Evolutionary conservation across 2,113 vertebrate species (phyloP).

Genomic region (Gobiocypris rarus): DNA sequence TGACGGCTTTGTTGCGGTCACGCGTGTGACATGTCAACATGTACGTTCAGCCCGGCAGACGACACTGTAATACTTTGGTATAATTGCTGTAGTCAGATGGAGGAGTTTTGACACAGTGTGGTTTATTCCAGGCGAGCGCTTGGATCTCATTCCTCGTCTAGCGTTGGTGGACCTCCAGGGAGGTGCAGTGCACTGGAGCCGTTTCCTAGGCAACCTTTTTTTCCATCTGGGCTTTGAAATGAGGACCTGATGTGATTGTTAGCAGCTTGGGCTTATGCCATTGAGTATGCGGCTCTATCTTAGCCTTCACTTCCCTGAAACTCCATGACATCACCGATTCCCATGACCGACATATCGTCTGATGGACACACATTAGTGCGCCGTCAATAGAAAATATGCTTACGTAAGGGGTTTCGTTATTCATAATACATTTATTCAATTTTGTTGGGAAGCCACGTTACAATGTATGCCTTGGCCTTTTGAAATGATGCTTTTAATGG

Average conservation of each 20-base stretch:
- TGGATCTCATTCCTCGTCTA: constrained; percentile 64
- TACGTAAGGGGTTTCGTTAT: neutral
- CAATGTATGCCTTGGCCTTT: neutral
- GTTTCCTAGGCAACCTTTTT: constrained; percentile 70
- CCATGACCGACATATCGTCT: neutral
- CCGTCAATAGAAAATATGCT: constrained; percentile 1
- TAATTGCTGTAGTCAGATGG: constrained; percentile 4
- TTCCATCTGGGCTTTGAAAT: constrained; percentile 59
- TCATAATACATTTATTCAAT: neutral
- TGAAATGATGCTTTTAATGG: neutral
- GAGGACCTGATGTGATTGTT: constrained; percentile 52
- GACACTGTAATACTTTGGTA: neutral
- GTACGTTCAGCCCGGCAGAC: neutral
- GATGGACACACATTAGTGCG: neutral
- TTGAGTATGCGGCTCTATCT: constrained; percentile 34
- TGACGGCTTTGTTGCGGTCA: neutral
- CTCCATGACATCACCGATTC: constrained; percentile 15
- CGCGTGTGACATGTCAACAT: neutral
- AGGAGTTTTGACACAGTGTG: constrained; percentile 25
- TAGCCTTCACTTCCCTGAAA: constrained; percentile 16
- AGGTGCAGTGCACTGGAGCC: constrained; percentile 59
- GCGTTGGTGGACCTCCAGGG: constrained; percentile 62
- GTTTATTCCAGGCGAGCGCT: constrained; percentile 51
- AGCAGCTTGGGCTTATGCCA: constrained; percentile 35
- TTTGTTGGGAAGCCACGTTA: neutral